phyloP scores from a whole-genome alignment of 1,140 invertebrate genomes.

The Platyscapa corneri region DNA sequence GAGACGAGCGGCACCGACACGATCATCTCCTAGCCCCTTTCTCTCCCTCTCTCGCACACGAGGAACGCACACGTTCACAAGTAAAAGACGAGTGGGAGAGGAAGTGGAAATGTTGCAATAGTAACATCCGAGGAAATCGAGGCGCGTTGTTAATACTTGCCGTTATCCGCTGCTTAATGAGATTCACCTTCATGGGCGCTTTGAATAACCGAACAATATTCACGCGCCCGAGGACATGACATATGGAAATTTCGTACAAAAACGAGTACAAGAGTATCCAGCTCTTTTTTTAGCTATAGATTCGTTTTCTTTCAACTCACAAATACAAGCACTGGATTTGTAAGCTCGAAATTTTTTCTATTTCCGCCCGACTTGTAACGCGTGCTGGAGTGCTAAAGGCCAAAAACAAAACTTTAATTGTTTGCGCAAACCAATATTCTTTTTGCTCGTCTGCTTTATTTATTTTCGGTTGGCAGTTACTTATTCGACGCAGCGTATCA shows the following conservation, averaged over 20 bases:
- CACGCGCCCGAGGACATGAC: neutral
- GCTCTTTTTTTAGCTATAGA: neutral
- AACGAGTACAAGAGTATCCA: neutral
- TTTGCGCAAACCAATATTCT: no score
- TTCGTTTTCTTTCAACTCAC: no score
- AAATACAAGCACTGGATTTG: no score
- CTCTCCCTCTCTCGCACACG: neutral
- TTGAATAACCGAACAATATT: neutral
- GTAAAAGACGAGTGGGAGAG: neutral
- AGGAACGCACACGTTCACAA: neutral
- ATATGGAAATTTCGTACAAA: neutral
- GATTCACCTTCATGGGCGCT: neutral
- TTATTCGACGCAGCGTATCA: no score
- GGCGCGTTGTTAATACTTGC: neutral
- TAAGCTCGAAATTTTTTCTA: no score
- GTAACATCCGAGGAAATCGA: neutral
- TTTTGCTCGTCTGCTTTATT: no score
- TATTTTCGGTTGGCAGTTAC: no score
- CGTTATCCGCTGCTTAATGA: neutral
- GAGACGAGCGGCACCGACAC: neutral
- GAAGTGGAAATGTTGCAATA: neutral
- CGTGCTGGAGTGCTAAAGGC: no score
- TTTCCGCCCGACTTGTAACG: no score
- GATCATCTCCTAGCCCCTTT: neutral
- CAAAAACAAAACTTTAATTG: no score